Evolutionary conservation across 2,888 invertebrate genomes (phyloP).

Genomic region (Chrysodeixis includens): DNA sequence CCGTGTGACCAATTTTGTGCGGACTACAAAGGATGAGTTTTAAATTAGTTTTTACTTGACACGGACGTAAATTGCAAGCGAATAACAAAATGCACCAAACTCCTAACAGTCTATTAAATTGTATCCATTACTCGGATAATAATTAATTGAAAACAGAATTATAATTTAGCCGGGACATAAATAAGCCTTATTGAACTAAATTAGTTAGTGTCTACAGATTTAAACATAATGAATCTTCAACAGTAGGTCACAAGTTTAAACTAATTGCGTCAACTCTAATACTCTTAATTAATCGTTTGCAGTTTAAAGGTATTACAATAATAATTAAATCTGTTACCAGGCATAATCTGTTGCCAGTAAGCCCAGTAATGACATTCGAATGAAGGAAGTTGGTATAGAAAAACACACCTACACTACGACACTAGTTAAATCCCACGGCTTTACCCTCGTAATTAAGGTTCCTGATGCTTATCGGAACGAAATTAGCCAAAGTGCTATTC

Average conservation of each 20-base stretch:
- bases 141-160: too few relatives aligned
- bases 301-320: background rate
- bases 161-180: background rate
- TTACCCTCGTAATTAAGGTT: too few relatives aligned
- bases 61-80: background rate
- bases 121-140: too few relatives aligned
- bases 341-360: constrained; percentile 4
- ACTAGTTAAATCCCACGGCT: too few relatives aligned
- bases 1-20: constrained; percentile 14
- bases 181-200: background rate
- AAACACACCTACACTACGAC: too few relatives aligned
- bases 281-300: constrained; percentile 14
- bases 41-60: constrained; percentile 10
- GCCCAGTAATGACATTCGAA: background rate
- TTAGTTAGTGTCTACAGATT: background rate
- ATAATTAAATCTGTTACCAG: too few relatives aligned
- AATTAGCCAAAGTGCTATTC: too few relatives aligned
- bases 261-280: background rate
- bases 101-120: too few relatives aligned
- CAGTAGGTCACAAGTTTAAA: background rate
- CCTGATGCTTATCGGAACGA: too few relatives aligned
- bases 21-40: background rate
- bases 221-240: background rate
- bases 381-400: too few relatives aligned
- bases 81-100: background rate